Conservation (phyloP, 1,140 invertebrate genomes). For the Orchestia grillus region DNA sequence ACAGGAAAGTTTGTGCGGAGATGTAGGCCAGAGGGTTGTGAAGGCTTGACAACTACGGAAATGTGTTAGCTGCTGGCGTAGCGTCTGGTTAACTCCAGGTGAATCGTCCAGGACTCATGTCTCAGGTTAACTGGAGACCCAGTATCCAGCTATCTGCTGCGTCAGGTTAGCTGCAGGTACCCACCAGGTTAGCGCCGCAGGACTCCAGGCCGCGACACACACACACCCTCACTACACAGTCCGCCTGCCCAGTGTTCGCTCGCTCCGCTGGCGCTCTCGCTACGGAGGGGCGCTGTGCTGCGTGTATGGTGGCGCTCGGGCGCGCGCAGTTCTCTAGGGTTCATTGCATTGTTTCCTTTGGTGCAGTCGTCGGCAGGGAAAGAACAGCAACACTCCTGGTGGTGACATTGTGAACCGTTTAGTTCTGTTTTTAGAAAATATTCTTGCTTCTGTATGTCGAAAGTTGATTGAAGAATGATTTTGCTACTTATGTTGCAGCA, state of each 20-base stretch:
- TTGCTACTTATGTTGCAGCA: no score
- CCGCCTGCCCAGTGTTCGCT: no score
- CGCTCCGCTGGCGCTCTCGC: background rate
- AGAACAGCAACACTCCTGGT: background rate
- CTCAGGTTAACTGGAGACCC: background rate
- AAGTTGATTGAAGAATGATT: no score
- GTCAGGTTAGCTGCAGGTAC: background rate
- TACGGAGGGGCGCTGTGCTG: no score
- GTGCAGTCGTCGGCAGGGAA: background rate
- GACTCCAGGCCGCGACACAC: no score
- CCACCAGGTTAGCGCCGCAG: background rate
- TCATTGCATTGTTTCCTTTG: background rate
- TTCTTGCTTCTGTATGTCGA: background rate
- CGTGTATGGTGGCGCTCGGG: no score
- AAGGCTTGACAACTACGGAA: background rate
- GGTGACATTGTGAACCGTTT: background rate
- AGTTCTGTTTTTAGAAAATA: background rate
- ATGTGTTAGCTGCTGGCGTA: background rate
- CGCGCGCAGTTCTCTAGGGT: background rate
- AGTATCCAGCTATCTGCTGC: background rate
- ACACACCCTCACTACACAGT: no score
- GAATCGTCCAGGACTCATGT: no score
- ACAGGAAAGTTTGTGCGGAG: no score
- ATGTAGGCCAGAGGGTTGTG: background rate
- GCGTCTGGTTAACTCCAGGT: background rate